Evolutionary conservation across 2,797 vertebrate genomes (phyloP).

Genomic region (Spinus olivaceus): DNA sequence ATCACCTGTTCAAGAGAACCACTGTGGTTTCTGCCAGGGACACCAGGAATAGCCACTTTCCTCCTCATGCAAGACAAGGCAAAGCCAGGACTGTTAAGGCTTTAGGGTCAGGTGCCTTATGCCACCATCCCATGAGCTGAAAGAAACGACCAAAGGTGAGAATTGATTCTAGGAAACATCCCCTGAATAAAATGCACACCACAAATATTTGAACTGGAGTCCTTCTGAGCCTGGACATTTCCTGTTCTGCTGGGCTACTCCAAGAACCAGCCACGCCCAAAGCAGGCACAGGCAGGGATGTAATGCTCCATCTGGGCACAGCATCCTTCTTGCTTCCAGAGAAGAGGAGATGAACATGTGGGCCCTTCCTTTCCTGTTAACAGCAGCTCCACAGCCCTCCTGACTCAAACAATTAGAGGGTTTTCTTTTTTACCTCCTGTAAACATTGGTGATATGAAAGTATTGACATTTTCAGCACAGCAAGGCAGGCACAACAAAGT

Average conservation of each 20-base stretch:
- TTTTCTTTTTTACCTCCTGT: constrained; percentile 8
- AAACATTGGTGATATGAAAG: not conserved
- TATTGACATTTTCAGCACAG: constrained; percentile 28
- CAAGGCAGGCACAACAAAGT: constrained; percentile 4
- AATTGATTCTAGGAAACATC: not conserved
- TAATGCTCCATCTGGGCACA: not conserved
- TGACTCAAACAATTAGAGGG: not conserved
- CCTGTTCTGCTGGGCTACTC: not conserved
- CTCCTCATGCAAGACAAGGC: not conserved
- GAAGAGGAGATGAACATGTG: not conserved
- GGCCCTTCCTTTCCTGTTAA: not conserved
- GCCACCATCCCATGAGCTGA: not conserved
- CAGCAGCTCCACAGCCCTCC: not conserved
- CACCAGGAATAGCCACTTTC: not conserved
- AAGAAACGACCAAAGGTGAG: not conserved
- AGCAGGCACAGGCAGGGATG: rapidly evolving
- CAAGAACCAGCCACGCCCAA: not conserved
- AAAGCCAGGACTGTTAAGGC: not conserved
- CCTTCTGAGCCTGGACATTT: not conserved
- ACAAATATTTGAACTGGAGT: not conserved
- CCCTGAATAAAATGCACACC: not conserved
- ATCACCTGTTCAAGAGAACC: not conserved
- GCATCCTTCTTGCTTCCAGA: not conserved
- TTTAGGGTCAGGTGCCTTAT: not conserved
- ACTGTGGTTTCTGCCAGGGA: not conserved